Base-by-base conservation (phyloP, 2,113 vertebrate genomes). In the Psettodes erumei region DNA sequence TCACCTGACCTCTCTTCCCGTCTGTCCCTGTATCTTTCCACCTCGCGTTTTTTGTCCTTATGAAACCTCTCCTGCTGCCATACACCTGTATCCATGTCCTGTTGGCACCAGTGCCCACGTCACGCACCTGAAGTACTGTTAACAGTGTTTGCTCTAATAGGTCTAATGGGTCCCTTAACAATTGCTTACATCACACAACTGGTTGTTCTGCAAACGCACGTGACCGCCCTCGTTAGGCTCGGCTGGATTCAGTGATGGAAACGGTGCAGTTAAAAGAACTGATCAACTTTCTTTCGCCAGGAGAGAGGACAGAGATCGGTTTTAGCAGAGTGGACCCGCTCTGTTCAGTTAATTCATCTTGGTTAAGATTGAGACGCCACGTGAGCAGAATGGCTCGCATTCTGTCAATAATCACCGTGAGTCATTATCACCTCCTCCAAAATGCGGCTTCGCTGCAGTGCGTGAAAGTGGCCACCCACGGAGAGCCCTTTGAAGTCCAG, bases 81-180 rank as follows among this genome's bases (percentile, higher is more conserved):
- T 30, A 19, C 4, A 9, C 15, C 10, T 33, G 23, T 63, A 16
- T 71, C n/a, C 32, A 55, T 63, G 30, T 11, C 2, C 25, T 51
- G 19, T 60, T 37, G 13, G 13, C 15, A 28, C 47, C n/a, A n/a
- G n/a, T n/a, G n/a, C 19, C 5, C 9, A 30, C 5, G 27, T 58
- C 48, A 42, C 0, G 0, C 42, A 58, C 1, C 21, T 33, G 27
- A 65, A 38, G 11, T 23, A n/a, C n/a, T n/a, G n/a, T n/a, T n/a
- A n/a, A 75, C 55, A 8, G n/a, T 72, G 53, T 78, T 85, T 79
- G 25, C 43, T 15, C 7, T 75, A 45, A 82, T 37, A 47, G 32
- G 38, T 58, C 13, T 45, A 73, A 70, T 64, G 68, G 48, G 30
- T 81, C 50, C 35, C 77, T 81, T 88, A n/a, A n/a, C n/a, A n/a